Conservation (phyloP, 2,113 vertebrate species). For the Myiopsitta monachus region DNA sequence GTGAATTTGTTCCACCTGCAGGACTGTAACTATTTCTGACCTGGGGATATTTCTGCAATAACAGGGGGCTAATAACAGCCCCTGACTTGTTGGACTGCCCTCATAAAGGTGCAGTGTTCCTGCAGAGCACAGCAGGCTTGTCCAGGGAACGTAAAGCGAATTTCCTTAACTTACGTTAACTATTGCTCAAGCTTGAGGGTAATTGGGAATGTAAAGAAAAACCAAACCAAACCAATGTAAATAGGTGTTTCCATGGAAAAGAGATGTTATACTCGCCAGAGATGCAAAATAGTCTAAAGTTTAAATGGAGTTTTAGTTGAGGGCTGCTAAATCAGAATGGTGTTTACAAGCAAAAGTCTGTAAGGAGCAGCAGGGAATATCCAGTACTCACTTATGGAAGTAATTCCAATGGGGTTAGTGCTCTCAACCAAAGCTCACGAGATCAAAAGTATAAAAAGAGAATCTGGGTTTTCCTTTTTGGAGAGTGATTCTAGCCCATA, state of each 20-base stretch:
- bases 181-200: background rate
- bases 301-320: background rate
- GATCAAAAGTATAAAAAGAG: background rate
- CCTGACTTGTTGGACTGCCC: no score
- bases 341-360: background rate
- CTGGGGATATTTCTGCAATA: background rate
- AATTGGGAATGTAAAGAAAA: background rate
- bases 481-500: accelerated
- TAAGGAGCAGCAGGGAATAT: background rate
- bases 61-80: background rate
- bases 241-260: background rate
- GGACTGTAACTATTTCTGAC: background rate
- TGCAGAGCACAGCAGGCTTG: background rate
- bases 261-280: background rate
- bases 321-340: background rate
- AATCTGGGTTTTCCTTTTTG: background rate
- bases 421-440: background rate
- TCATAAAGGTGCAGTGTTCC: background rate
- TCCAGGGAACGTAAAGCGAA: background rate
- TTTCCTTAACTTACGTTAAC: background rate
- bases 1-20: background rate
- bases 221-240: background rate
- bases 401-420: background rate
- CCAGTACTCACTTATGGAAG: background rate
- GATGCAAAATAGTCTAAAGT: background rate